Evolutionary conservation across 2,797 vertebrate species (phyloP), one percentile per base, ranked within the genome.

Genomic region (Epinephelus malabaricus): DNA sequence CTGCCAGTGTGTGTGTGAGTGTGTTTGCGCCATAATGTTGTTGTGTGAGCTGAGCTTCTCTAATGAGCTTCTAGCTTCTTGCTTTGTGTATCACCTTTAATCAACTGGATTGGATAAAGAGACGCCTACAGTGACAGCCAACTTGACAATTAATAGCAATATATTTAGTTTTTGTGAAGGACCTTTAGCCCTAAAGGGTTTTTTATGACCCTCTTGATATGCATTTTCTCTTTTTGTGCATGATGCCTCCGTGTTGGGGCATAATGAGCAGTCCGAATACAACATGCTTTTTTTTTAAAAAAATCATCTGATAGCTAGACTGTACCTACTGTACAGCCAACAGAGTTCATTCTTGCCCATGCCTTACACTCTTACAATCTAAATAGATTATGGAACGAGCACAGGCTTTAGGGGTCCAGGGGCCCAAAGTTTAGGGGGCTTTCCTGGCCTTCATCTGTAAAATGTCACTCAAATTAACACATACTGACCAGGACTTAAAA

Each of bases 1-100:
- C 75, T 87, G 78, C 75, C 79, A 79, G 54, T 69, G 30, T 73
- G 73, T 75, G 76, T 74, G 40, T 71, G 34, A 34, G 34, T 0
- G 34, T 8, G 21, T 50, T 53, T 69, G 67, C 38, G 73, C 64
- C 50, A 56, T 74, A 51, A 81, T 72, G 73, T 23, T 63, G 47
- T 46, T 59, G 3, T 38, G 53, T 23, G 63, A 23, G 53, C 17
- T 17, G 55, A 75, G 64, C 23, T 53, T n/a, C 80, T 77, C 47
- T 66, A 69, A 82, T 83, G 79, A 89, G 79, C 53, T 51, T 59
- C 18, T 77, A 21, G 21, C 21, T 21, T 21, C 71, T 68, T 61
- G 55, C 66, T 78, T 60, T 73, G 49, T 66, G 40, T 30, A 65
- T 58, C 46, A 60, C 46, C 21, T 70, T 70, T 45, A 63, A 62